Base-by-base conservation (phyloP, 2,797 vertebrate genomes). In the Anabas testudineus region DNA sequence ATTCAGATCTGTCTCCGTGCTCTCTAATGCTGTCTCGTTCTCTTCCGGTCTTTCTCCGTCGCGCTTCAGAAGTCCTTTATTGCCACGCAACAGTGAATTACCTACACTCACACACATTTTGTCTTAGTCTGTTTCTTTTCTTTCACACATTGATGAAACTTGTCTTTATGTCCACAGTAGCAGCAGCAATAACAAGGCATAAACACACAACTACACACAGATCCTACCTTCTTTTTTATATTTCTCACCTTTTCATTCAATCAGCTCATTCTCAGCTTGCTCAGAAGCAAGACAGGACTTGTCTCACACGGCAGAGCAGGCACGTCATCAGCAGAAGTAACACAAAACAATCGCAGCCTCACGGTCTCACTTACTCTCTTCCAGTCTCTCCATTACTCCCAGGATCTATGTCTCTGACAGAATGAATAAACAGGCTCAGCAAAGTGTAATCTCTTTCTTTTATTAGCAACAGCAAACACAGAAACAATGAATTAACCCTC, bases 391-490 rank as follows among this genome's bases (percentile, higher is more conserved):
- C 34, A 58, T 81, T 69, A 71, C 69, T 81, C 60, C 61, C 64
- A 0, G 14, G 19, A 76, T 66, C 48, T 52, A 69, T 60, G 66
- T 79, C 70, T 71, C 79, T 74, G 76, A 84, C 83, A 81, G 76
- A 74, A 81, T 82, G 74, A 88, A 86, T 81, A 78, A 84, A 90
- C 79, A 76, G 74, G 66, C 78, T 85, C 70, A 59, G 78, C 78
- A 85, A 87, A 87, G 86, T 82, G 78, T 83, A 85, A 90, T 91
- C 71, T 84, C 67, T 76, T 77, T 88, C 81, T 88, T 90, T 88
- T 93, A 88, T 92, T 90, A 87, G 90, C 87, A 84, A 83, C 81
- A 66, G 87, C 90, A 90, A 90, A 89, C 86, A 87, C 77, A 83
- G 79, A 87, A 85, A 89, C 86, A 87, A 88, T 85, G 83, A 87